A percentile compares a stretch with the other conserved stretches of the same genome.
Conservation (phyloP, 1,140 invertebrate species). For the Drosophila arizonae region DNA sequence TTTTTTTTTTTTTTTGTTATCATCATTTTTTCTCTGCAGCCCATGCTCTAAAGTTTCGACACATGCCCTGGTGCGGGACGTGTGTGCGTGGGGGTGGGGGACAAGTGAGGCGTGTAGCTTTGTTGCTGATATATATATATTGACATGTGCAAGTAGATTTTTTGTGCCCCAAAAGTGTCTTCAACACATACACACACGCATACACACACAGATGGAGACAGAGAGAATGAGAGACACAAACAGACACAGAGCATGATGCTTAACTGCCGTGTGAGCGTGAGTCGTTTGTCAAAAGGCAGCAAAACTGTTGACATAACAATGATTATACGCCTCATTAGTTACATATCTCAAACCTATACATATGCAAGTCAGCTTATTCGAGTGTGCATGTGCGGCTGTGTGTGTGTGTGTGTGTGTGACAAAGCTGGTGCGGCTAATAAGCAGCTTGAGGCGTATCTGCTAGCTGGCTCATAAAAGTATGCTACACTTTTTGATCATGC, state of each 20-base stretch:
- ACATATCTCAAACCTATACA: conserved; percentile 51
- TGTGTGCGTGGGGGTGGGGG: not conserved
- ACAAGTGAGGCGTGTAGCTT: conserved; percentile 26
- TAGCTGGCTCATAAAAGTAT: conserved; percentile 33
- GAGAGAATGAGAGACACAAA: too few species aligned
- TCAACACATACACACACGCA: conserved; percentile 10
- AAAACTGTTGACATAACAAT: conserved; percentile 82
- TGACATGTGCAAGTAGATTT: conserved; percentile 75
- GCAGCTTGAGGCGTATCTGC: conserved; percentile 24
- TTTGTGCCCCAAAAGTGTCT: conserved; percentile 44
- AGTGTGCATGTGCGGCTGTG: conserved; percentile 7
- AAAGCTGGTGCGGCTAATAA: conserved; percentile 39
- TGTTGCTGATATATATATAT: conserved; percentile 57
- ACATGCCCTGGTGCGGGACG: conserved; percentile 20
- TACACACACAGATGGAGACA: not conserved
- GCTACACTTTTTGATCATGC: conserved; percentile 34
- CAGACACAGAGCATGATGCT: not conserved
- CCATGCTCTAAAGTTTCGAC: conserved; percentile 55
- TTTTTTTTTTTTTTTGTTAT: conserved; percentile 8
- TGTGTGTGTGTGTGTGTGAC: conserved; percentile 9
- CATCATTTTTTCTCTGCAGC: not conserved
- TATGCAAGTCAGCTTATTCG: conserved; percentile 21
- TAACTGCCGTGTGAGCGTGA: conserved; percentile 37
- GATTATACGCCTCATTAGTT: conserved; percentile 81
- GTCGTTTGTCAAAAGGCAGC: conserved; percentile 76